These are phyloP conservation scores for Aphelocoma californica DNA, from an alignment of 2,797 vertebrate species.

Conservation along the genomic window DNA sequence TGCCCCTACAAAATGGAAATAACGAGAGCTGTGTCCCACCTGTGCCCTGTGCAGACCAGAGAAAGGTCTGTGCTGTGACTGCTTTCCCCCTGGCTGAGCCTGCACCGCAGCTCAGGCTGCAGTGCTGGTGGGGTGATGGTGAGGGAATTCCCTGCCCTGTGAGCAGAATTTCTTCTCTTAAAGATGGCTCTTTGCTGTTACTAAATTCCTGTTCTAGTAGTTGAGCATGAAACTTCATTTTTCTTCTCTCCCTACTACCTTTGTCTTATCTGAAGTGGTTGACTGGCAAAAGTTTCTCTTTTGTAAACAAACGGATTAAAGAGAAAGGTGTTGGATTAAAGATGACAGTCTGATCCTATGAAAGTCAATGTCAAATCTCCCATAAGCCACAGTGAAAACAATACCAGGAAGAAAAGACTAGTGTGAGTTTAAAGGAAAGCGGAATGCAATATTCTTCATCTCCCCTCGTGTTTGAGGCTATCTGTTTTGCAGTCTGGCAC, in stretches of 20 bases:
- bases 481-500: not conserved
- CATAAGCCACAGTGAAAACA: constrained; percentile 14
- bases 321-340: constrained; percentile 41
- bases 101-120: not conserved
- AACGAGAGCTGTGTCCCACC: not conserved
- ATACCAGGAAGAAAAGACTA: not conserved
- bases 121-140: not conserved
- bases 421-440: not conserved
- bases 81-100: not conserved
- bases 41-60: not conserved
- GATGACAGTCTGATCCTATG: constrained; percentile 8
- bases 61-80: not conserved
- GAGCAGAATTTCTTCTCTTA: not conserved
- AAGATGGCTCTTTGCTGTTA: not conserved
- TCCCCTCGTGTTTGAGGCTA: not conserved
- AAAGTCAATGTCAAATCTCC: constrained; percentile 25
- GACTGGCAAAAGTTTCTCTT: constrained; percentile 38
- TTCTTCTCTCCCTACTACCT: not conserved
- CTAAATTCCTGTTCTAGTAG: not conserved
- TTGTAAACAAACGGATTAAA: constrained; percentile 32
- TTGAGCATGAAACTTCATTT: constrained; percentile 7
- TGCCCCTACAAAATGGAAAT: constrained; percentile 12
- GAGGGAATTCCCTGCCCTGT: not conserved
- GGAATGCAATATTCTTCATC: not conserved
- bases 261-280: constrained; percentile 1